Evolutionary conservation across 2,888 invertebrate species (phyloP), one percentile per base, ranked within the genome.

Genomic region (Ochropleura leucogaster): DNA sequence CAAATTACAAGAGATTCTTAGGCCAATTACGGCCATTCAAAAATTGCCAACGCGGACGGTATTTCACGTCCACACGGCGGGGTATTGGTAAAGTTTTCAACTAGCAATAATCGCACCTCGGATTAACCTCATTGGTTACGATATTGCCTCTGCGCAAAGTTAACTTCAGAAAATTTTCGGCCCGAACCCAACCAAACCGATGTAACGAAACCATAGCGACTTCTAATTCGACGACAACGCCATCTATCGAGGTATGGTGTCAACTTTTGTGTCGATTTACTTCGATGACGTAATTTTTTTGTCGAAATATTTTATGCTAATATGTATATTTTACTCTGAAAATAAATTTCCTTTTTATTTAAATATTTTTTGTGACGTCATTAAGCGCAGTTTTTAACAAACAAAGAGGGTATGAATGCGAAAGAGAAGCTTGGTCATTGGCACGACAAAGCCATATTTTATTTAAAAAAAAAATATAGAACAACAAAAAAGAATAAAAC

Each of bases 71-170:
- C 95, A 94, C 95, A 92, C 83, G 95, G 95, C 95, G 95, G 95
- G 95, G 95, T 95, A 95, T 95, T 95, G 95, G 95, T 94, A 98
- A 98, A 98, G 98, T 98, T 98, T 98, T 98, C 98, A 98, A 98
- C 98, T 98, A 98, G 98, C 98, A 98, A 98, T 98, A 98, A 98
- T 98, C 97, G 97, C 98, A 97, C 97, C 98, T 98, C 98, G 97
- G 98, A 97, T 97, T 96, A 97, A 98, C 98, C 97, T 98, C 98
- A 98, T 98, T 97, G 98, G 98, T 98, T 98, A 98, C 98, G 98
- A 98, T 98, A 98, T 97, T 97, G 98, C 98, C 98, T 97, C 98
- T 98, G 98, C 98, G 98, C 98, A 98, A 98, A 98, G 98, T 97
- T 98, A 92, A 97, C 55, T 5, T 3, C 7, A 55, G 0, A 7